These are phyloP conservation scores for Scaptomyza caliginosa DNA, from an alignment of 2,888 invertebrate genomes.

Conservation along the genomic window DNA sequence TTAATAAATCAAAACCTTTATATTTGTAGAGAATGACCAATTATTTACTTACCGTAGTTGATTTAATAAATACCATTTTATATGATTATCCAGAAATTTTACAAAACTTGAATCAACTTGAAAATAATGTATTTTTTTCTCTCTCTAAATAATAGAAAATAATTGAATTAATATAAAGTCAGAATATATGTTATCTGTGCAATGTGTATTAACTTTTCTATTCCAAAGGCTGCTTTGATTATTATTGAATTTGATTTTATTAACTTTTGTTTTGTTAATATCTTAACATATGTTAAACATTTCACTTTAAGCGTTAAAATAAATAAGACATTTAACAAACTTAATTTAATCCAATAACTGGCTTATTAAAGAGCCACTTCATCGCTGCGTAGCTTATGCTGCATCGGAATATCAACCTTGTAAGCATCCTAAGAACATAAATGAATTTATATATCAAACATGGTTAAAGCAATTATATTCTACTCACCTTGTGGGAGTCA, in stretches of 20 bases:
- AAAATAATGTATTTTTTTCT: too few species aligned
- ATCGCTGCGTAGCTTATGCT: constrained; percentile 62
- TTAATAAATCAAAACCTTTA: constrained; percentile 43
- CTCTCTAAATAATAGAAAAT: too few species aligned
- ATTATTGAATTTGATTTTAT: neutral
- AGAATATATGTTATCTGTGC: too few species aligned
- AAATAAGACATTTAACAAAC: neutral
- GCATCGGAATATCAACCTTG: constrained; percentile 70
- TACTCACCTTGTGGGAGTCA: constrained; percentile 34
- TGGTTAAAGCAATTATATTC: neutral
- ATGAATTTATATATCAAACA: neutral
- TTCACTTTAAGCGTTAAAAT: neutral
- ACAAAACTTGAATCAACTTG: too few species aligned
- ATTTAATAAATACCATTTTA: too few species aligned
- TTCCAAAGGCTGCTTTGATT: neutral
- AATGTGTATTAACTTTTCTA: too few species aligned
- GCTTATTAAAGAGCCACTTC: constrained; percentile 72
- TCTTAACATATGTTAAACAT: neutral
- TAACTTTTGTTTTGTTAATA: neutral
- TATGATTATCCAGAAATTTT: too few species aligned
- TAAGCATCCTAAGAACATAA: constrained; percentile 58
- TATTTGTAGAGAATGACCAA: constrained; percentile 28
- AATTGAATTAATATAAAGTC: too few species aligned
- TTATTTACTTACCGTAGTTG: neutral
- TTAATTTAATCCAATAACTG: neutral